Percentiles rank a stretch among this genome's conserved stretches.
Conservation (phyloP, 2,113 vertebrate genomes). For the Cygnus buccinator region DNA sequence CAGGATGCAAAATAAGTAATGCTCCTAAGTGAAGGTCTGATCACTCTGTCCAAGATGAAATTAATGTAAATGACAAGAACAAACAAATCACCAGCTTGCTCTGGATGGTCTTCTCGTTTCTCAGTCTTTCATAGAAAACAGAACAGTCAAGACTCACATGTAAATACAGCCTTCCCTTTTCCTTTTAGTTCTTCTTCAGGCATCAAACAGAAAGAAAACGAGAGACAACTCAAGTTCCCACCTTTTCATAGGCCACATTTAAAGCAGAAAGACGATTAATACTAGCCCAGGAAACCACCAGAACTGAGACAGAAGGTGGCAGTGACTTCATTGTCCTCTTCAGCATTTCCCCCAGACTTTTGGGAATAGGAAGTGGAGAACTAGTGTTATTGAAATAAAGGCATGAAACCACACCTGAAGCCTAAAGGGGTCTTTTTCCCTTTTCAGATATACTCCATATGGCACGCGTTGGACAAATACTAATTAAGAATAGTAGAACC, state of each 20-base stretch:
- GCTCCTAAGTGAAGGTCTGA: neutral
- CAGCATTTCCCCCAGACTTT: neutral
- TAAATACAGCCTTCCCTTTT: neutral
- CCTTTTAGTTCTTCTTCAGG: neutral
- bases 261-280: neutral
- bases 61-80: neutral
- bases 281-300: neutral
- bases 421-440: neutral
- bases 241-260: neutral
- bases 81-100: neutral
- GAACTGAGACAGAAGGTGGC: neutral
- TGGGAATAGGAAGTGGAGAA: neutral
- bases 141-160: too few species aligned
- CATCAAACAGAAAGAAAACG: neutral
- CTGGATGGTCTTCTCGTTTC: neutral
- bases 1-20: neutral
- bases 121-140: neutral
- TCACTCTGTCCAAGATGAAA: neutral
- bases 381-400: neutral
- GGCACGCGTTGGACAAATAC: neutral
- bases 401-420: neutral
- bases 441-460: neutral
- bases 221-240: neutral
- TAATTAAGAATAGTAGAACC: neutral
- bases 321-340: neutral